Evolutionary conservation across 2,113 vertebrate genomes (phyloP).

Genomic region (Erinaceus europaeus): DNA sequence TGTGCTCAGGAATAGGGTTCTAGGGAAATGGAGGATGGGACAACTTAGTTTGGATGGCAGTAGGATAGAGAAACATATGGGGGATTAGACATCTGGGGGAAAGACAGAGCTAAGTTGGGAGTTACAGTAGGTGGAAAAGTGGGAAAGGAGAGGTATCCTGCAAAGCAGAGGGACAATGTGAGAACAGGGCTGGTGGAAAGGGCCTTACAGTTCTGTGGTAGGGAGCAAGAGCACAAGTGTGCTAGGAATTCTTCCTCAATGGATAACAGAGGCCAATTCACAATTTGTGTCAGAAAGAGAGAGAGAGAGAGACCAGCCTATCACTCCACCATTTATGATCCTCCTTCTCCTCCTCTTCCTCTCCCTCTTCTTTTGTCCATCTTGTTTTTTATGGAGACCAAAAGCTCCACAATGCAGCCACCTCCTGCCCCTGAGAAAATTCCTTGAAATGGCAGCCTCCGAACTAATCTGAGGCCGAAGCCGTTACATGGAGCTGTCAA

Average conservation of each 20-base stretch:
- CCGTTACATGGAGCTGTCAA: conserved; percentile 31
- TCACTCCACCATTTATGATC: background rate
- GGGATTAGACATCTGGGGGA: background rate
- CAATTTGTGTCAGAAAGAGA: no score
- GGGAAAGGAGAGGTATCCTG: background rate
- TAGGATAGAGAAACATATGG: background rate
- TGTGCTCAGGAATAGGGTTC: background rate
- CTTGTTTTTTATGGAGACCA: no score
- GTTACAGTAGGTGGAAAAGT: background rate
- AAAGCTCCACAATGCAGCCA: background rate
- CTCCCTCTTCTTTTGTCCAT: no score
- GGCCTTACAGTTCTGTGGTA: no score
- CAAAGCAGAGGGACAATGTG: background rate
- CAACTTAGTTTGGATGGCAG: background rate
- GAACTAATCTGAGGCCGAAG: background rate
- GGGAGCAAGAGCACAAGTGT: no score
- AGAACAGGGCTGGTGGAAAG: background rate
- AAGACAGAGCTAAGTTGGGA: background rate
- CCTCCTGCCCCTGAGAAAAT: background rate
- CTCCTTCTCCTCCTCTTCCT: no score
- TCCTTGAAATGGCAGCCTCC: conserved; percentile 16
- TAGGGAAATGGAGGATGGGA: background rate
- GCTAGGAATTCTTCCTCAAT: no score
- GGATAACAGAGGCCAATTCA: no score
- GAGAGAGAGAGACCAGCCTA: background rate